Base-by-base conservation (phyloP, 2,113 vertebrate species). In the Pelobates fuscus region DNA sequence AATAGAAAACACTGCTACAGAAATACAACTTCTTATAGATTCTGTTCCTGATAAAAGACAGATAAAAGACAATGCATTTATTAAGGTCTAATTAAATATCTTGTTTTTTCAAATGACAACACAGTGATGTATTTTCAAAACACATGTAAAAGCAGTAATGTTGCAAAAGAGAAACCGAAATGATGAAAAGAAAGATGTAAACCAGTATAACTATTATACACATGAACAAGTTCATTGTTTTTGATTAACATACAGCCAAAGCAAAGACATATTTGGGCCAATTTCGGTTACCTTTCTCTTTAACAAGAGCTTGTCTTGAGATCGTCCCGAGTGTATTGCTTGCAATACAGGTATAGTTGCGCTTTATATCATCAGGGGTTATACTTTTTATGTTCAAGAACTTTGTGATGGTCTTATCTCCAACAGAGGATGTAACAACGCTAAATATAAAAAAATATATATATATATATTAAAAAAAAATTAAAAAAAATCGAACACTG, bases 341-440 rank as follows among this genome's bases (percentile, higher is more conserved):
- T 65, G 89, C 93, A 0, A 88, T 85, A 81, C 94, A 95, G 11
- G 90, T 90, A 30, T 93, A 95, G 80, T 86, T 91, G 58, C 82
- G 82, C 80, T 82, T 89, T 79, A 95, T 82, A 63, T 95, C 94
- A 32, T 90, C 86, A 1, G 84, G 41, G 1, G 84, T 90, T 71
- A 91, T 86, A 23, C 91, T 88, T 60, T 87, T 82, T 70, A 94
- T 81, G 10, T 58, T 82, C 55, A 95, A 79, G 43, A 79, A 77
- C 66, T 80, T 87, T 61, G 41, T 77, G 37, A 86, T 65, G 1
- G 70, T 83, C 78, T 86, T 85, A 49, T 93, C 85, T 52, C 89
- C 91, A 1, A 82, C 78, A 4, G 21, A 8, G 32, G 26, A 14
- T 70, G 1, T 15, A 59, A 83, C 46, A 68, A 88, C 93, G 78